Evolutionary conservation across 37 sponge, comb jelly and placozoan genomes (phyloP).

Genomic region (Aphrocallistes beatrix): DNA sequence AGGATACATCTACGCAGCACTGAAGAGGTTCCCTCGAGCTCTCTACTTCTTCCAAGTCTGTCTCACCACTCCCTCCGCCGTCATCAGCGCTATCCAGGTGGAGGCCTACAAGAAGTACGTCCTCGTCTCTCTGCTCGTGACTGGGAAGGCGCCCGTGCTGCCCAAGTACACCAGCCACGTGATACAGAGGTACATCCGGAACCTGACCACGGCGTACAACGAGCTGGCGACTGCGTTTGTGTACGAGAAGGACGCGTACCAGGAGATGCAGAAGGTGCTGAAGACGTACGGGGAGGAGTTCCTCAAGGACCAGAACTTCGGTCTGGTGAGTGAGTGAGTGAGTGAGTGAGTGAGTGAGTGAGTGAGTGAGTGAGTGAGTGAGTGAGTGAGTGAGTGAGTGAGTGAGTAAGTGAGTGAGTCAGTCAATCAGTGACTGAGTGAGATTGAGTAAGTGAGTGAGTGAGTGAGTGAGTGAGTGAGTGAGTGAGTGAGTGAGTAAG

Average conservation of each 20-base stretch:
- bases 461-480: too few species aligned
- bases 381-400: too few species aligned
- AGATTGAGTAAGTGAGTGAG: too few species aligned
- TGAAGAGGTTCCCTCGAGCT: constrained; percentile 64
- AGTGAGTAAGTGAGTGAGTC: too few species aligned
- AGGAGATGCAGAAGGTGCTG: constrained; percentile 8
- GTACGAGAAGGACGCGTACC: not conserved
- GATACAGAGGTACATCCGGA: not conserved
- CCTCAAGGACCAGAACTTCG: not conserved
- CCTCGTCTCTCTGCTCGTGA: constrained; percentile 64
- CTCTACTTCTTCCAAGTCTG: constrained; percentile 72
- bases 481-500: too few species aligned
- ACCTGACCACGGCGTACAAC: not conserved
- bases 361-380: too few species aligned
- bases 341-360: not conserved
- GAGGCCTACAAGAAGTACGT: constrained; percentile 91
- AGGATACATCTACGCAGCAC: constrained; percentile 74
- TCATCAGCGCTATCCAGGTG: constrained; percentile 78
- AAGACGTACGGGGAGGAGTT: not conserved
- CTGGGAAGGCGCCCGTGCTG: constrained; percentile 46
- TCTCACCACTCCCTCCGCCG: constrained; percentile 61
- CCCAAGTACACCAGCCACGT: constrained; percentile 11
- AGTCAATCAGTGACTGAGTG: too few species aligned
- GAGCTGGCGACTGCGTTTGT: not conserved
- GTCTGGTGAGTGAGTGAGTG: not conserved